These are phyloP conservation scores for Thereuonema tuberculata DNA, from an alignment of 1,140 invertebrate genomes.

Conservation along the genomic window DNA sequence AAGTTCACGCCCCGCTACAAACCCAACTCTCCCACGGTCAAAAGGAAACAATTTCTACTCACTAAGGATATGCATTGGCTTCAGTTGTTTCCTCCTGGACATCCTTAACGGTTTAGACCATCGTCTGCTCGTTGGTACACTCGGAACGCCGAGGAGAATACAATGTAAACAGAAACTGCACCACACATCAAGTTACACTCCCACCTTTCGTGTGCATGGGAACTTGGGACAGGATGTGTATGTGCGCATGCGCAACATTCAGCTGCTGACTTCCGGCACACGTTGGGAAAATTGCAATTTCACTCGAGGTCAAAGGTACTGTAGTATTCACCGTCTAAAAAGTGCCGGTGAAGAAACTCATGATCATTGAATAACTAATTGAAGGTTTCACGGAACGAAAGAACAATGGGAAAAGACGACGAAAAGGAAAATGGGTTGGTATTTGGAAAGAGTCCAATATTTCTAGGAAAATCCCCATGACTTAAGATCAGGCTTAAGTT, in stretches of 20 bases:
- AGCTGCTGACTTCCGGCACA: background rate
- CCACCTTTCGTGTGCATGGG: conserved; percentile 3
- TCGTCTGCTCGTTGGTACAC: background rate
- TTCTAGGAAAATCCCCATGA: no score
- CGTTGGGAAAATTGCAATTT: background rate
- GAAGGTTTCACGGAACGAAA: no score
- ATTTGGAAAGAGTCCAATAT: no score
- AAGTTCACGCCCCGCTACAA: conserved; percentile 3
- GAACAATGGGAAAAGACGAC: no score
- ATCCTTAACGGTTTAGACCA: conserved; percentile 1
- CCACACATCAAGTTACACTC: background rate
- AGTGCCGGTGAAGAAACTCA: no score
- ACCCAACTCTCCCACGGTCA: conserved; percentile 2
- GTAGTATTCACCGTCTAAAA: no score
- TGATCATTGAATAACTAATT: no score
- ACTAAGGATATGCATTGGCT: conserved; percentile 1
- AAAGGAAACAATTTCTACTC: background rate
- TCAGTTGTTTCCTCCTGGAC: conserved; percentile 1
- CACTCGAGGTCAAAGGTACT: no score
- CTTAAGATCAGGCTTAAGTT: no score
- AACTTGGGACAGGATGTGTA: conserved; percentile 2
- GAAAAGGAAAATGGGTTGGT: no score
- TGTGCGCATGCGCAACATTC: background rate
- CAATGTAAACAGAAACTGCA: background rate
- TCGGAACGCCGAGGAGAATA: background rate